Conservation (phyloP, 2,113 vertebrate species). For the Carettochelys insculpta region DNA sequence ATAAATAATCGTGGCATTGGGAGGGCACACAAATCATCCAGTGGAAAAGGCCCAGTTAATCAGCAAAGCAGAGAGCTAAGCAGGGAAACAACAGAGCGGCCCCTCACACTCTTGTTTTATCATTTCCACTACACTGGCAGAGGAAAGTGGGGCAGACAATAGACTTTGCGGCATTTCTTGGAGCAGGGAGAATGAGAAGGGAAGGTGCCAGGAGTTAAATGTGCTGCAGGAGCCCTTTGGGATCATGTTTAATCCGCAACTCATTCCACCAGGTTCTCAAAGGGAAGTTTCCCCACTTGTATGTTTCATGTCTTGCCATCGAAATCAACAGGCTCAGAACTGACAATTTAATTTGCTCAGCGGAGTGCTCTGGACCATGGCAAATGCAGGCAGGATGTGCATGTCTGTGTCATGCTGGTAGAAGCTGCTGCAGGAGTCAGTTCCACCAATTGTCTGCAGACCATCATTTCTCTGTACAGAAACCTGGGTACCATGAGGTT, state of each 20-base stretch:
- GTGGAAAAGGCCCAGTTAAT: background rate
- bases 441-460: fast-evolving
- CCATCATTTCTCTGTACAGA: background rate
- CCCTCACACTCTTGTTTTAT: background rate
- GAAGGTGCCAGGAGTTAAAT: background rate
- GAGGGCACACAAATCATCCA: background rate
- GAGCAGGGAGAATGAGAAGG: background rate
- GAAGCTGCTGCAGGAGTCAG: background rate
- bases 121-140: background rate
- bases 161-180: background rate
- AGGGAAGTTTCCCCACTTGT: background rate
- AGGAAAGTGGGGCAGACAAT: background rate
- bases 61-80: conserved; percentile 2
- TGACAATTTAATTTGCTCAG: background rate
- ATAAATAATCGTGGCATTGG: background rate
- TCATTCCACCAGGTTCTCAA: background rate
- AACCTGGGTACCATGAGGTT: background rate
- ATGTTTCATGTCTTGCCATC: background rate
- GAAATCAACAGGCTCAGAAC: background rate
- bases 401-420: background rate
- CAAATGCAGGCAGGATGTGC: background rate
- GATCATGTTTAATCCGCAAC: background rate
- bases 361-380: background rate
- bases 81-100: background rate
- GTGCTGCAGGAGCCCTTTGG: fast-evolving